These are phyloP conservation scores for Popillia japonica DNA, from an alignment of 1,140 invertebrate species.

Conservation along the genomic window DNA sequence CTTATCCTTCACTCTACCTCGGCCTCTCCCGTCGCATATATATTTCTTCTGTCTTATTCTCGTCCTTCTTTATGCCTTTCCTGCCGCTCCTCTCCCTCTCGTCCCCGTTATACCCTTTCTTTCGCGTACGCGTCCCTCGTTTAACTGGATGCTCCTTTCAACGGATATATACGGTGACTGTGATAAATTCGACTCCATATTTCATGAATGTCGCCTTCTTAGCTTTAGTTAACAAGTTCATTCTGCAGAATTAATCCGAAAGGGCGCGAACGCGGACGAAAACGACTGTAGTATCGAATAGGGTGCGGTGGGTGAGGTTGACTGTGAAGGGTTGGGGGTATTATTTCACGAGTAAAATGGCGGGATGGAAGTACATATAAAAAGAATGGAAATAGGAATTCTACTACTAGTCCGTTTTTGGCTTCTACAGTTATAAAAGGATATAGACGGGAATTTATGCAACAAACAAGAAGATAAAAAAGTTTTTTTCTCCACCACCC, in stretches of 20 bases:
- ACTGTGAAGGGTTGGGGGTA: not conserved
- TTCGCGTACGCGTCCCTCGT: not conserved
- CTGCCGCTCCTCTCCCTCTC: not conserved
- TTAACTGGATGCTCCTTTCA: slow-evolving; percentile 2
- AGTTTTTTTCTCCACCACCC: not conserved
- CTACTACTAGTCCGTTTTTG: too few species aligned
- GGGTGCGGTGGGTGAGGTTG: not conserved
- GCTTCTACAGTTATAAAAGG: not conserved
- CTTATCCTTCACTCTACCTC: too few species aligned
- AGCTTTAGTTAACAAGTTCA: slow-evolving; percentile 34
- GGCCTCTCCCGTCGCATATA: too few species aligned
- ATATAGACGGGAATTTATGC: not conserved
- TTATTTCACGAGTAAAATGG: not conserved
- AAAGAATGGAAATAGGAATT: too few species aligned
- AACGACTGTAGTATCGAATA: not conserved
- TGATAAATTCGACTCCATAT: slow-evolving; percentile 34
- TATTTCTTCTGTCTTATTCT: slow-evolving; percentile 10
- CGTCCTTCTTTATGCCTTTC: not conserved
- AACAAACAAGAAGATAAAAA: slow-evolving; percentile 5
- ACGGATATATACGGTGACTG: slow-evolving; percentile 10
- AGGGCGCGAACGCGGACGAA: not conserved
- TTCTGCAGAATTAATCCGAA: slow-evolving; percentile 17
- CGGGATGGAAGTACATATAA: not conserved
- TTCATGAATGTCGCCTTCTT: slow-evolving; percentile 33
- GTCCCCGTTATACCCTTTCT: not conserved